Percentiles rank a stretch among this genome's conserved stretches.
Conservation (phyloP, 2,113 vertebrate genomes). For the Bubo scandiacus region DNA sequence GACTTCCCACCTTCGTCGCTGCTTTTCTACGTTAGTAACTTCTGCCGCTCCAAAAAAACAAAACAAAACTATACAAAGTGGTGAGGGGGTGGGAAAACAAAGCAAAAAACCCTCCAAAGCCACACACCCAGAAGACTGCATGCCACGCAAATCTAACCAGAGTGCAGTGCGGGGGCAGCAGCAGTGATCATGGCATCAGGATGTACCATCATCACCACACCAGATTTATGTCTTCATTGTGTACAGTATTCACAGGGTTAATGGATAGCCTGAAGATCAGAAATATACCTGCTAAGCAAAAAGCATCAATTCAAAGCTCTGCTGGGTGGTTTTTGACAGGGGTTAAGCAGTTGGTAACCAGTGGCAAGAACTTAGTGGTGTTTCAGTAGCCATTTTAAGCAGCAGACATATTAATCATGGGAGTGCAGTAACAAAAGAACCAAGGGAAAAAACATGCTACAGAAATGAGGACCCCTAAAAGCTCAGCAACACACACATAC, state of each 20-base stretch:
- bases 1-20: background rate
- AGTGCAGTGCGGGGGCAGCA: accelerated
- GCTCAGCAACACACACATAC: background rate
- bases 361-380: conserved; percentile 11
- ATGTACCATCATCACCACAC: background rate
- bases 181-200: background rate
- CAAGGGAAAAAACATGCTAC: background rate
- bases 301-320: conserved; percentile 56
- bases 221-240: background rate
- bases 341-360: conserved; percentile 43
- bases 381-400: conserved; percentile 65
- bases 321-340: conserved; percentile 45
- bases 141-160: background rate
- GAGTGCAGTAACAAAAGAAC: background rate
- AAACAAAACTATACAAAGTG: background rate
- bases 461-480: background rate
- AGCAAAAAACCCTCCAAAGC: background rate
- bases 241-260: conserved; percentile 55
- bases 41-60: background rate
- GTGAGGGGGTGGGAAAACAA: background rate
- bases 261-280: conserved; percentile 39
- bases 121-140: background rate
- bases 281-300: conserved; percentile 68
- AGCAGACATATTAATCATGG: conserved; percentile 6
- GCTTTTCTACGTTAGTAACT: background rate